These are phyloP conservation scores for Helicoverpa zea DNA, from an alignment of 1,140 invertebrate genomes.

Conservation along the genomic window DNA sequence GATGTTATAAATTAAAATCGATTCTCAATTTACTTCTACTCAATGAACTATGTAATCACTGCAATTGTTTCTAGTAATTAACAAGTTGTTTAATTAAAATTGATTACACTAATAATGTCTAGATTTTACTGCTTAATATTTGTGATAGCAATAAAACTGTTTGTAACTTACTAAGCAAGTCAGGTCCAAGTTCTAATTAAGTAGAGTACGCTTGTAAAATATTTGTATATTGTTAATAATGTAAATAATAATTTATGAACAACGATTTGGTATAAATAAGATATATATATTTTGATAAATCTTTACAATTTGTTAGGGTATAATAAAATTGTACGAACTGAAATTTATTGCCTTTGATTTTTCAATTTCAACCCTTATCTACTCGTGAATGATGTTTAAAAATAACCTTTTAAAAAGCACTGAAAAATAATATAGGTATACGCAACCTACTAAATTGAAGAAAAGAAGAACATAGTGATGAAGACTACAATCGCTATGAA, in stretches of 20 bases:
- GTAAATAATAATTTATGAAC: conserved; percentile 67
- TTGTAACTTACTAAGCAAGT: conserved; percentile 4
- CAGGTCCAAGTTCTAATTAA: conserved; percentile 27
- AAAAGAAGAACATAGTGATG: too few relatives aligned
- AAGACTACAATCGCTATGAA: too few relatives aligned
- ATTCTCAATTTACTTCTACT: neutral
- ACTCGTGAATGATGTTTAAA: too few relatives aligned
- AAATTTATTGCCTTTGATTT: conserved; percentile 10
- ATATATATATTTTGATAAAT: conserved; percentile 46
- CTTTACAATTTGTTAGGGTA: conserved; percentile 45
- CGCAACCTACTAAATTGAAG: too few relatives aligned
- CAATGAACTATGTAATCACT: neutral
- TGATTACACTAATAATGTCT: neutral
- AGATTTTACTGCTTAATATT: neutral
- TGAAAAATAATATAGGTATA: too few relatives aligned
- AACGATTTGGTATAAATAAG: conserved; percentile 18
- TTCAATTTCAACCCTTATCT: neutral
- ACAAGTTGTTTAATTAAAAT: conserved; percentile 2
- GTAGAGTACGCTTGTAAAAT: conserved; percentile 46
- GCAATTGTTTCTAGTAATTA: neutral
- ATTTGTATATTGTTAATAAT: conserved; percentile 55
- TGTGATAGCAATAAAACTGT: conserved; percentile 3
- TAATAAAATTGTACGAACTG: conserved; percentile 46
- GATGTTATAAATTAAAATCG: neutral
- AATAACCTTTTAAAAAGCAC: too few relatives aligned